These are phyloP conservation scores for Notarius lentiginosus DNA, from an alignment of 2,113 vertebrate genomes.

Conservation along the genomic window DNA sequence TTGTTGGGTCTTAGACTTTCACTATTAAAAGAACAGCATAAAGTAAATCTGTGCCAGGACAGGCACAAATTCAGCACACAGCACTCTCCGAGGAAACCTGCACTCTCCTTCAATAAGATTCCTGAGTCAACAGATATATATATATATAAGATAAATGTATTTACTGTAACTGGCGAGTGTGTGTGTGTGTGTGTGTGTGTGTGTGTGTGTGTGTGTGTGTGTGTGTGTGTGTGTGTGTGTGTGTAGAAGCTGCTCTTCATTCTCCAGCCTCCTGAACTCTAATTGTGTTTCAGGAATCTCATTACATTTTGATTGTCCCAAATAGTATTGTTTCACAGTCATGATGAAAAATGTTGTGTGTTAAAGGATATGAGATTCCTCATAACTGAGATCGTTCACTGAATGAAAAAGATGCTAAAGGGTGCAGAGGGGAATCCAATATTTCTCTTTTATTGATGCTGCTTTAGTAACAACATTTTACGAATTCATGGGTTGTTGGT, in stretches of 20 bases:
- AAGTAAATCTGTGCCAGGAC: neutral
- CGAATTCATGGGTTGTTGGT: neutral
- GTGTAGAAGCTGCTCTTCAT: conserved; percentile 7
- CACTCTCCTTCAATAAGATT: conserved; percentile 6
- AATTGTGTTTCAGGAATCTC: conserved; percentile 21
- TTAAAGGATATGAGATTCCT: conserved; percentile 24
- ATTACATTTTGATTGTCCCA: conserved; percentile 23
- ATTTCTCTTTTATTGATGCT: conserved; percentile 4
- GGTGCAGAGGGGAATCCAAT: conserved; percentile 8
- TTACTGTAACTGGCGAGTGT: neutral
- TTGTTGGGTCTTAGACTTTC: neutral
- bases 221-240: conserved; percentile 17
- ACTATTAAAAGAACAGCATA: neutral
- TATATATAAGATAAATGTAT: neutral
- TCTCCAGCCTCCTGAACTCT: conserved; percentile 18
- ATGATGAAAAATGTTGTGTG: conserved; percentile 10
- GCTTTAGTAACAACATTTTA: neutral
- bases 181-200: conserved; percentile 19
- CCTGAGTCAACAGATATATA: neutral
- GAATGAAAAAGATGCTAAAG: conserved; percentile 13
- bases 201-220: conserved; percentile 8
- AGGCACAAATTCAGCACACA: neutral
- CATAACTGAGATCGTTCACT: conserved; percentile 1
- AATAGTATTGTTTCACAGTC: conserved; percentile 19
- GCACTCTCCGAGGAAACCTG: neutral